Percentiles rank a stretch among this genome's conserved stretches.
Conservation (phyloP, 2,113 vertebrate species). For the Corapipo altera region DNA sequence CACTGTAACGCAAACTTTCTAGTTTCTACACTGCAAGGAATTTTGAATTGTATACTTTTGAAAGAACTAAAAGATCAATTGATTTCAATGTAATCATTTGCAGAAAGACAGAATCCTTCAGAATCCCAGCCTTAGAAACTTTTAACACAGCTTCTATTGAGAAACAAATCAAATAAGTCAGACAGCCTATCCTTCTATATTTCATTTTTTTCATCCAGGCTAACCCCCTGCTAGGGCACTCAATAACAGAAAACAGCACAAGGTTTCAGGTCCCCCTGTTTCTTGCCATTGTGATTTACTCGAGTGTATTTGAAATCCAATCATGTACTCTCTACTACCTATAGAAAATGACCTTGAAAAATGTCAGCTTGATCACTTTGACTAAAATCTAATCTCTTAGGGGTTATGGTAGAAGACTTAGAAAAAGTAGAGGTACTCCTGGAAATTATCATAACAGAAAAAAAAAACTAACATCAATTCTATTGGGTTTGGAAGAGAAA, state of each 20-base stretch:
- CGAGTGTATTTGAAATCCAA: conserved; percentile 58
- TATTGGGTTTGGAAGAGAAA: conserved; percentile 37
- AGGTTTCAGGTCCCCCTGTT: conserved; percentile 62
- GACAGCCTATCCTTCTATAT: conserved; percentile 34
- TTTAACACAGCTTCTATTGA: conserved; percentile 70
- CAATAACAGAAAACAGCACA: conserved; percentile 68
- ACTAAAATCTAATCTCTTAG: conserved; percentile 69
- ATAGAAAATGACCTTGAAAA: conserved; percentile 73
- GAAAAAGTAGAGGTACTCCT: conserved; percentile 49
- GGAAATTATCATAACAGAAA: conserved; percentile 66
- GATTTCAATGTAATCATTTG: conserved; percentile 52
- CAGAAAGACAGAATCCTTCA: conserved; percentile 42
- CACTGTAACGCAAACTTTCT: background rate
- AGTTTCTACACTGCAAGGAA: background rate
- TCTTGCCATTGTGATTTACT: conserved; percentile 65
- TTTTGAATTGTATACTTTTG: conserved; percentile 28
- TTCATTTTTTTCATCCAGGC: conserved; percentile 47
- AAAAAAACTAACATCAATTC: conserved; percentile 25
- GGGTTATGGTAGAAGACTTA: conserved; percentile 46
- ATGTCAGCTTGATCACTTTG: conserved; percentile 68
- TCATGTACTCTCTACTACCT: conserved; percentile 62
- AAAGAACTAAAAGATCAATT: conserved; percentile 56
- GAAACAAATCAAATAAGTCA: conserved; percentile 69
- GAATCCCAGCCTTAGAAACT: conserved; percentile 50
- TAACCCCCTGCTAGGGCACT: conserved; percentile 69